These are phyloP conservation scores for Cirrhinus molitorella DNA, from an alignment of 2,797 vertebrate species.

Conservation along the genomic window DNA sequence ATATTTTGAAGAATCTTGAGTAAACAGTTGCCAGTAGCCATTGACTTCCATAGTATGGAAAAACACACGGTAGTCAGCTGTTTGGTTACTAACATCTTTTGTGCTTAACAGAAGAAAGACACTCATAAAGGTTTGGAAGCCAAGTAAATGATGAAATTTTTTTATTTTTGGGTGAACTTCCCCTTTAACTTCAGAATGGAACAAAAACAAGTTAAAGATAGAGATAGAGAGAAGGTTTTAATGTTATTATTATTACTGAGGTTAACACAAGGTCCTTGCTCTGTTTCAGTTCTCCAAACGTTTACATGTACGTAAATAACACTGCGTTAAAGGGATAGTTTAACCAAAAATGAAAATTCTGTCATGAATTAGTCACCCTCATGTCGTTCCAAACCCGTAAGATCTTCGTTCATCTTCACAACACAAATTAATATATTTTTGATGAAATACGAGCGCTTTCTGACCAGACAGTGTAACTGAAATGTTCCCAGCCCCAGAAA, in stretches of 20 bases:
- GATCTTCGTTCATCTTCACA: no score
- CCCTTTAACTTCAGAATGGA: not conserved
- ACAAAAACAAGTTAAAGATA: constrained; percentile 15
- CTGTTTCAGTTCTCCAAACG: constrained; percentile 9
- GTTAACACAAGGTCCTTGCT: not conserved
- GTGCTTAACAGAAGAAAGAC: not conserved
- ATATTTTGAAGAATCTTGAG: not conserved
- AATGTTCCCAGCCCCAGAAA: no score
- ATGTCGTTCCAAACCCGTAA: no score
- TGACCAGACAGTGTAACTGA: no score
- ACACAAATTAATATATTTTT: no score
- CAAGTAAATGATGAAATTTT: not conserved
- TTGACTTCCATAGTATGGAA: not conserved
- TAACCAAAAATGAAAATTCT: no score
- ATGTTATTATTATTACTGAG: not conserved
- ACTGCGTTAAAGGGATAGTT: no score
- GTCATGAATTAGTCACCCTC: no score
- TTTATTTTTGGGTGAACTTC: not conserved
- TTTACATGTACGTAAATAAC: not conserved
- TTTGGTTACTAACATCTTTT: not conserved
- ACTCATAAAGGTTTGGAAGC: not conserved
- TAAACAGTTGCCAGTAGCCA: not conserved
- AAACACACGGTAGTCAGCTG: no score
- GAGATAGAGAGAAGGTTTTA: not conserved
- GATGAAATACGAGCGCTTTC: no score